Evolutionary conservation across 1,140 invertebrate genomes (phyloP).

Genomic region (Drosophila nannoptera): DNA sequence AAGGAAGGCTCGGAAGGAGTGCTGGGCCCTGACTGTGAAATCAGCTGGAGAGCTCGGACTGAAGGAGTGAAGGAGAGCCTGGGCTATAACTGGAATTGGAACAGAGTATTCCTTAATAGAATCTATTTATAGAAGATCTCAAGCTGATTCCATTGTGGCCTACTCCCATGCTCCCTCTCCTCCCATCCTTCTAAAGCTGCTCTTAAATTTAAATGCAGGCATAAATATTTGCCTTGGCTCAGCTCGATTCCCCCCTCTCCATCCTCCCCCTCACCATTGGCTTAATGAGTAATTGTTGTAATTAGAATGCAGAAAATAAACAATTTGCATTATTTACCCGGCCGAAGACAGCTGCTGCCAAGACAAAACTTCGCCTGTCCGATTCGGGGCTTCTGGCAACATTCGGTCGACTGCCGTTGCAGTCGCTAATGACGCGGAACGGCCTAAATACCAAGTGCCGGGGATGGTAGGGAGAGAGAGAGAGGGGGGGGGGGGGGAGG

Average conservation of each 20-base stretch:
- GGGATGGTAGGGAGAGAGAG: neutral
- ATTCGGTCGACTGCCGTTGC: slow-evolving; percentile 36
- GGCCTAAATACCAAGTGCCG: slow-evolving; percentile 63
- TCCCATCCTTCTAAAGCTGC: too few species aligned
- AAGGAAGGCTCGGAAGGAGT: too few species aligned
- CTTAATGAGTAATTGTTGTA: slow-evolving; percentile 17
- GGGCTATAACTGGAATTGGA: too few species aligned
- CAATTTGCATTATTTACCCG: slow-evolving; percentile 27
- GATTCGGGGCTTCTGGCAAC: slow-evolving; percentile 28
- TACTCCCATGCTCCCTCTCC: too few species aligned
- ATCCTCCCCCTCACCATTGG: neutral
- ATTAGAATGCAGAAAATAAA: slow-evolving; percentile 28
- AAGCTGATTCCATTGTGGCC: too few species aligned
- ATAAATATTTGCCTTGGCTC: neutral
- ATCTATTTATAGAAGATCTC: too few species aligned
- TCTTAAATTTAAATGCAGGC: too few species aligned
- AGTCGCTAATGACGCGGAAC: slow-evolving; percentile 69
- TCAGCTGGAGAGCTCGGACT: too few species aligned
- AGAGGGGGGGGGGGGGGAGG: neutral
- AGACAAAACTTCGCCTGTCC: slow-evolving; percentile 19
- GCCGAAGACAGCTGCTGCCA: slow-evolving; percentile 48
- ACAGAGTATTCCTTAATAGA: too few species aligned
- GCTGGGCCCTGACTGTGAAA: too few species aligned
- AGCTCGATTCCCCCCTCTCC: neutral
- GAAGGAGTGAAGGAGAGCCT: too few species aligned